Conservation (phyloP, 2,888 invertebrate species). For the Orthonevra nobilis region DNA sequence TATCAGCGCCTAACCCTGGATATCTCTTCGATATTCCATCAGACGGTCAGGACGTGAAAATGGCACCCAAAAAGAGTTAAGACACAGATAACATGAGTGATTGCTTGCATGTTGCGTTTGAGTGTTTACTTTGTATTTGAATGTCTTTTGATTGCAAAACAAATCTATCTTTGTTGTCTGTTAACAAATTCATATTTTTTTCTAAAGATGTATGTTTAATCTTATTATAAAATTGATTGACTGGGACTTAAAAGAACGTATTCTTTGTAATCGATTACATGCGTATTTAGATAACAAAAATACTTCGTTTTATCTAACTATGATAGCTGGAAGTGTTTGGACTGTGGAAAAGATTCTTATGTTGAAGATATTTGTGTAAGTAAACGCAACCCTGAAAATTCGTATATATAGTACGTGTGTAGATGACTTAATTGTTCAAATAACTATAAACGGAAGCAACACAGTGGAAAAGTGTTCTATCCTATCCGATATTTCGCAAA, state of each 20-base stretch:
- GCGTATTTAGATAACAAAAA: slow-evolving; percentile 1
- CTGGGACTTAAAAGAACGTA: neutral
- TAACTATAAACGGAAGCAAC: too few species aligned
- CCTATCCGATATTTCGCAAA: too few species aligned
- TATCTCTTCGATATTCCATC: neutral
- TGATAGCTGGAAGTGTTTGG: neutral
- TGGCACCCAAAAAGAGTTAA: slow-evolving; percentile 3
- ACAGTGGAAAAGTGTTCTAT: too few species aligned
- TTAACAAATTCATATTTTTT: neutral
- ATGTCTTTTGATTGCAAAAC: too few species aligned
- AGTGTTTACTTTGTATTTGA: slow-evolving; percentile 24
- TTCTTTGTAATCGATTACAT: slow-evolving; percentile 29
- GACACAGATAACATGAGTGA: slow-evolving; percentile 27
- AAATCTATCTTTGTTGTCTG: slow-evolving; percentile 2
- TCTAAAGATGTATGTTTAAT: too few species aligned
- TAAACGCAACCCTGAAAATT: too few species aligned
- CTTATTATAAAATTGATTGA: slow-evolving; percentile 11
- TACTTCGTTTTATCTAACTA: too few species aligned
- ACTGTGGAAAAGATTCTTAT: neutral
- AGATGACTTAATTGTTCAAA: too few species aligned
- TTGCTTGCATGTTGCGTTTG: slow-evolving; percentile 2
- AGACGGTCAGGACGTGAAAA: slow-evolving; percentile 4
- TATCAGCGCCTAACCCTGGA: slow-evolving; percentile 20
- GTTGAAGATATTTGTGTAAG: too few species aligned
- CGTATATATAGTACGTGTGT: too few species aligned